A percentile compares a stretch with the other conserved stretches of the same genome.
Conservation (phyloP, 2,888 invertebrate genomes). For the Tridacna crocea region DNA sequence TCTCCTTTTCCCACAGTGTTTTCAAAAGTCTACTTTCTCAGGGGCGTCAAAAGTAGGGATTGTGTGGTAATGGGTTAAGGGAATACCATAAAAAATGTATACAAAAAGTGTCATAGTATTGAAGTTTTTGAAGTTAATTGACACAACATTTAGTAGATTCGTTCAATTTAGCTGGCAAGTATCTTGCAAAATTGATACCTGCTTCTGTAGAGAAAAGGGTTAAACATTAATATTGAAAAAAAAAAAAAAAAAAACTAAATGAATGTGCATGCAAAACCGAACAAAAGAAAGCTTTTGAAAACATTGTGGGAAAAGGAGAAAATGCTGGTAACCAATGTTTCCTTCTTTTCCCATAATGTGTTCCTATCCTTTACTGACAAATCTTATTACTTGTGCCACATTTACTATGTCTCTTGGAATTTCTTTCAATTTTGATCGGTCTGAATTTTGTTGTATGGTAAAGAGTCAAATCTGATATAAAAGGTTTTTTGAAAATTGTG, state of each 20-base stretch:
- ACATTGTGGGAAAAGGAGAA: conserved; percentile 3
- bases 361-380: not conserved
- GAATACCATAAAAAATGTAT: no score
- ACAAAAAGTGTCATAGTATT: no score
- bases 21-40: not conserved
- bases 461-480: not conserved
- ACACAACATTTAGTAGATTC: no score
- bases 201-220: no score
- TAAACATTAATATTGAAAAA: no score
- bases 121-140: no score
- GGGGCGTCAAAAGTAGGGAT: not conserved
- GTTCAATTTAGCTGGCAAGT: no score
- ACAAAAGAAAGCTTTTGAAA: not conserved
- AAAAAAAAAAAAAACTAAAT: no score
- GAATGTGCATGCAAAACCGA: no score
- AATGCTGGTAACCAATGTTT: not conserved
- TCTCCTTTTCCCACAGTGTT: not conserved
- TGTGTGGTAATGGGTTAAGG: not conserved
- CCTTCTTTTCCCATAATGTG: not conserved
- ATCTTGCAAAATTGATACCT: no score
- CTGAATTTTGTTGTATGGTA: not conserved
- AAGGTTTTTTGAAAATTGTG: no score
- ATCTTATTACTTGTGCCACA: not conserved
- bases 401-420: not conserved
- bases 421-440: not conserved